Evolutionary conservation across 2,113 vertebrate species (phyloP), one percentile per base, ranked within the genome.

Genomic region (Catagonus wagneri): DNA sequence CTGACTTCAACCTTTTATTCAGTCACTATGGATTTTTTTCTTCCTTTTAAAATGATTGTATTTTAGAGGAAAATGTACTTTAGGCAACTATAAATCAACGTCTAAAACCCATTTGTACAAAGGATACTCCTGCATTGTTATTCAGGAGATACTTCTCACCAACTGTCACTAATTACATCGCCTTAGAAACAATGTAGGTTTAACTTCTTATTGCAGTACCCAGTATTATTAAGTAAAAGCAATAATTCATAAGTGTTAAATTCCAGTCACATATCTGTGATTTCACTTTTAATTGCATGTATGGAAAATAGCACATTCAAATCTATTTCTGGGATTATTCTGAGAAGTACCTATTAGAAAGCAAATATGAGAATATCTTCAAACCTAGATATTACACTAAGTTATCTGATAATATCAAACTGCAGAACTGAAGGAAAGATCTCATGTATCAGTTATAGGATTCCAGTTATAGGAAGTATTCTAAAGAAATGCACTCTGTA

Each of bases 271-370:
- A 29, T 90, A 81, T 23, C 44, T 85, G 32, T 68, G 52, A 60
- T 87, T 94, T 80, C n/a, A 75, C 27, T 34, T 10, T 93, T 63
- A 95, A 63, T 54, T 76, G 80, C 14, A 65, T 65, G 15, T 58
- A 17, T 56, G 12, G 20, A 5, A 72, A 95, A 79, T 25, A 95
- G 12, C 34, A 93, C 17, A 36, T 54, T 88, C 6, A 80, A 84
- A 83, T 32, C n/a, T 96, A 34, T 81, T 14, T 90, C n/a, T 25
- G 12, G 22, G 3, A 87, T 87, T 95, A 66, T 93, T 95, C 81
- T 0, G 79, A 72, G 29, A 69, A 79, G 27, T 15, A 88, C 3
- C 7, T 29, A 86, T 29, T 75, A 78, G 16, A 88, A 89, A 83
- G 25, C 2, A 85, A 81, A 94, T 75, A 54, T 65, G n/a, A 74